Conservation (phyloP, 2,888 invertebrate genomes). For the Tethea ocularis region DNA sequence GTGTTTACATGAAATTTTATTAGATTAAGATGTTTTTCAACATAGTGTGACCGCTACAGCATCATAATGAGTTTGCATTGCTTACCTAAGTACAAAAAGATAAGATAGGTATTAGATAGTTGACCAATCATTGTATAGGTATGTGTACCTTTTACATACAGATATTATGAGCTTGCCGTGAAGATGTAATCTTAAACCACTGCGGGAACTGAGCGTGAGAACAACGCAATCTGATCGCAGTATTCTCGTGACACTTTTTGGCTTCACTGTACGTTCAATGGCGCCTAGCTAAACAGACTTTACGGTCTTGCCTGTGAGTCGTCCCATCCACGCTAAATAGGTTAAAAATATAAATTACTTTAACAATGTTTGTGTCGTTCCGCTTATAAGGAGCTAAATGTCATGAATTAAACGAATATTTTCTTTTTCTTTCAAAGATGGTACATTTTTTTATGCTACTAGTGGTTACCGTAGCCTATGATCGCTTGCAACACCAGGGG, state of each 20-base stretch:
- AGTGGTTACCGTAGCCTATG: too few species aligned
- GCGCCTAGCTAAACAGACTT: slow-evolving; percentile 30
- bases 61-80: too few species aligned
- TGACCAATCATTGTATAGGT: slow-evolving; percentile 4
- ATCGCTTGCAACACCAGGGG: too few species aligned
- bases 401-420: too few species aligned
- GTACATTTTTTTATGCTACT: too few species aligned
- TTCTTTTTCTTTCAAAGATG: too few species aligned
- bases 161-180: slow-evolving; percentile 23
- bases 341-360: slow-evolving; percentile 42
- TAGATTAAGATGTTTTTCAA: too few species aligned
- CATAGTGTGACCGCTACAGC: too few species aligned
- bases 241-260: slow-evolving; percentile 1
- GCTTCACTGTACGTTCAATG: slow-evolving; percentile 16
- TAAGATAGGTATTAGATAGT: neutral
- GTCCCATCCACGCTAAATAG: slow-evolving; percentile 25
- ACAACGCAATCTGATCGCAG: neutral
- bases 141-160: slow-evolving; percentile 7
- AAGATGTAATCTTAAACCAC: slow-evolving; percentile 5
- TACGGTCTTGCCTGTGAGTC: slow-evolving; percentile 13
- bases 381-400: slow-evolving; percentile 13
- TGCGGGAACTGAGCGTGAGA: neutral
- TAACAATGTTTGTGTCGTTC: slow-evolving; percentile 34
- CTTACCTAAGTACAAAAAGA: too few species aligned
- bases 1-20: too few species aligned